Base-by-base conservation (phyloP, 2,113 vertebrate species). In the Thunnus thynnus region DNA sequence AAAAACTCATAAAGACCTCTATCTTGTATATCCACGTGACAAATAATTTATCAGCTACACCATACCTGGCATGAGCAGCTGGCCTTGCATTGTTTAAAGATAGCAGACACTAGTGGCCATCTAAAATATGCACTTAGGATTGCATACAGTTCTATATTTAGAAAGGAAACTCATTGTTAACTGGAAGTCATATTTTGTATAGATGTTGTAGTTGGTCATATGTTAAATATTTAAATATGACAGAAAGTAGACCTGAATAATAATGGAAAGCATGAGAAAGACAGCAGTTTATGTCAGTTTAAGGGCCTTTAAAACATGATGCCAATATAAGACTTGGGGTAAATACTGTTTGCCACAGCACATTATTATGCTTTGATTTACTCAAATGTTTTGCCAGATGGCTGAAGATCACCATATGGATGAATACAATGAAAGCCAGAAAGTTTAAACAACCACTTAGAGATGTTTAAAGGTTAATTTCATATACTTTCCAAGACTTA, bases 391-490 rank as follows among this genome's bases (percentile, higher is more conserved):
- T 62, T 16, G 13, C 79, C 84, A 91, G 57, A 81, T 83, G 73
- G 73, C 65, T 51, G 13, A 58, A 60, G 54, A 73, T 82, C 68
- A 50, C 36, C 52, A 71, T 68, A 76, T 78, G 72, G 58, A 47
- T 81, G 62, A 84, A 85, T 73, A 83, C 36, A 88, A 79, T 70
- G 61, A 86, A 58, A 72, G 51, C 32, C 12, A 78, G 87, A 89
- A 89, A 87, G 75, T 87, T 84, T 73, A 64, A 46, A 83, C 30
- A 66, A 69, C 46, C 36, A 48, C 72, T 65, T 20, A 54, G 50
- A 73, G 64, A 74, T 87, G 78, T 86, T 86, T 90, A 88, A 84
- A 90, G 81, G 89, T 85, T 78, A 90, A 68, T 78, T 82, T 79
- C 55, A 63, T 64, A 80, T 25, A 80, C 55, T 85, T 89, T 86